Conservation (phyloP, 2,888 invertebrate species). For the Lymantria monacha region DNA sequence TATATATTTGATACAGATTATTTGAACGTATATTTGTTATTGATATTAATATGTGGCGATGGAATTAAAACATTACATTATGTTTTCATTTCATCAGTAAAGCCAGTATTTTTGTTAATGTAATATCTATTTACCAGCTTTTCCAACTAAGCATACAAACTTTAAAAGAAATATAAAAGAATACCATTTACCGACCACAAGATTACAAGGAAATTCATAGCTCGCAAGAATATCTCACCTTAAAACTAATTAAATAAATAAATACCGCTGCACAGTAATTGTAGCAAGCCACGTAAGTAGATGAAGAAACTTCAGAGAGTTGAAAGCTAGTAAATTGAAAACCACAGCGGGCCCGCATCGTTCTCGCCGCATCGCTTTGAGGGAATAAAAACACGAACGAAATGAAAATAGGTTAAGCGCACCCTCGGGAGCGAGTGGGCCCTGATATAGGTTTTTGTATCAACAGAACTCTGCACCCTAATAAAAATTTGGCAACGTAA, state of each 20-base stretch:
- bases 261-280: slow-evolving; percentile 29
- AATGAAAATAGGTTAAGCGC: slow-evolving; percentile 72
- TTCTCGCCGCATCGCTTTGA: slow-evolving; percentile 42
- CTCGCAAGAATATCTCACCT: slow-evolving; percentile 15
- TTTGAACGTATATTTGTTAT: too few species aligned
- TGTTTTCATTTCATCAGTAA: too few species aligned
- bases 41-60: too few species aligned
- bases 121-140: too few species aligned
- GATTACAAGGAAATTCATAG: slow-evolving; percentile 10
- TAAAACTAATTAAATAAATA: slow-evolving; percentile 34
- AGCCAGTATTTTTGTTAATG: too few species aligned
- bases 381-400: slow-evolving; percentile 62
- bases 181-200: not conserved
- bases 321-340: slow-evolving; percentile 60
- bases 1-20: too few species aligned
- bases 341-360: slow-evolving; percentile 51
- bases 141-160: too few species aligned
- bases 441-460: slow-evolving; percentile 56
- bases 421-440: slow-evolving; percentile 52
- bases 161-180: too few species aligned
- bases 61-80: too few species aligned
- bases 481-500: slow-evolving; percentile 50
- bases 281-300: slow-evolving; percentile 29
- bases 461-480: slow-evolving; percentile 44
- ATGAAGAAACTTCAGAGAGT: slow-evolving; percentile 30